Conservation (phyloP, 2,797 vertebrate species). For the Urosaurus nigricauda region DNA sequence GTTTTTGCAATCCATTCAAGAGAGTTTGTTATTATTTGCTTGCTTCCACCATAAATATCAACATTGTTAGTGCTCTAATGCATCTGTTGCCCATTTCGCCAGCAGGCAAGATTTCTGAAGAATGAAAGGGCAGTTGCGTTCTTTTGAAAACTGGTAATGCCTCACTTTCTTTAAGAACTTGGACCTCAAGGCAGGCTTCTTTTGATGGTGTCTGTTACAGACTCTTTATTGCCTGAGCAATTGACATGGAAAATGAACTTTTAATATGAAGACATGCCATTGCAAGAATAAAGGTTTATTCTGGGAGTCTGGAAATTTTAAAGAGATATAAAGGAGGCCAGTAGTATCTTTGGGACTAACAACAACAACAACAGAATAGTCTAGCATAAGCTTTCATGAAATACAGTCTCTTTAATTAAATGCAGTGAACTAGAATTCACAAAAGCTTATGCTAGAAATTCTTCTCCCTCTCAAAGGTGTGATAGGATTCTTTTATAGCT, state of each 20-base stretch:
- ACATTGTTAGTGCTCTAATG: neutral
- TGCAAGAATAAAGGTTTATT: constrained; percentile 34
- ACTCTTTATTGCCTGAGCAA: neutral
- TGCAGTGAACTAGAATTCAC: too few species aligned
- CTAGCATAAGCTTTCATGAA: too few species aligned
- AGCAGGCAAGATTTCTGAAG: neutral
- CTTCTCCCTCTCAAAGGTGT: too few species aligned
- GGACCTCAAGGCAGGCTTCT: neutral
- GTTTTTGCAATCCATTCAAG: neutral
- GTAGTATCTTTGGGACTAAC: too few species aligned
- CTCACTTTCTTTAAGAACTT: neutral
- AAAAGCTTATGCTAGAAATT: too few species aligned
- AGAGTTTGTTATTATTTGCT: neutral
- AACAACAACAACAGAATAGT: too few species aligned
- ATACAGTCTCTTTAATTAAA: too few species aligned
- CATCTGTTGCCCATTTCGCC: neutral
- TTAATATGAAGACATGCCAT: neutral
- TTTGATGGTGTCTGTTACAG: neutral
- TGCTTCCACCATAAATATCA: fast-evolving
- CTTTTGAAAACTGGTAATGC: neutral
- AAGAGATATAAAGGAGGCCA: neutral
- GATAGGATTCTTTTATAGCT: too few species aligned
- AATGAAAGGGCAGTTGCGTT: fast-evolving
- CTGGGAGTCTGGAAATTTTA: constrained; percentile 4
- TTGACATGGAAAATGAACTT: neutral